Conservation (phyloP, 2,797 vertebrate species). For the Caiman crocodilus region DNA sequence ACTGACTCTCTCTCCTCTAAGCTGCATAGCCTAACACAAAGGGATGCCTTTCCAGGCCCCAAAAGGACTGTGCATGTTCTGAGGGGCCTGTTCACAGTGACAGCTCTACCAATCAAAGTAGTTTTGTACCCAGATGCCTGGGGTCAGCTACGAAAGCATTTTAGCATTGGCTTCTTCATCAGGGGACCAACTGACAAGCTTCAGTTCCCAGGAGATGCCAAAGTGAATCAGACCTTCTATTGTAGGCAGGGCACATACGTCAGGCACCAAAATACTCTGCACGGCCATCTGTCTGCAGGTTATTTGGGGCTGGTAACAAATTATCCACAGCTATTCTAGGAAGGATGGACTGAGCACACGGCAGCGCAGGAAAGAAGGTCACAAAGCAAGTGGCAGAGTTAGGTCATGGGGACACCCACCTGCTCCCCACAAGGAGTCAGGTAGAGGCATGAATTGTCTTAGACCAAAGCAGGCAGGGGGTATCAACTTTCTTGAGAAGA, state of each 20-base stretch:
- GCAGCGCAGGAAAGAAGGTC: fast-evolving
- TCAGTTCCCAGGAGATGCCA: not conserved
- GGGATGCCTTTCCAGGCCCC: not conserved
- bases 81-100: not conserved
- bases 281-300: not conserved
- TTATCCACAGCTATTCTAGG: constrained; percentile 10
- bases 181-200: constrained; percentile 18
- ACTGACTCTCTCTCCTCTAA: not conserved
- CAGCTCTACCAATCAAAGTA: not conserved
- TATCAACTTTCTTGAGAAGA: too few species aligned
- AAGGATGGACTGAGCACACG: constrained; percentile 8
- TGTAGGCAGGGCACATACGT: constrained; percentile 26
- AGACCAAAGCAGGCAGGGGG: too few species aligned
- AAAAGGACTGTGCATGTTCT: not conserved
- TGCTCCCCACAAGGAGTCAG: not conserved
- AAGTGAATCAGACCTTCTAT: constrained; percentile 30
- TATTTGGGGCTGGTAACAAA: constrained; percentile 42
- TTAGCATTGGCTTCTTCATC: not conserved
- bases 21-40: not conserved
- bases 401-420: not conserved
- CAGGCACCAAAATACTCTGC: constrained; percentile 52
- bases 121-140: fast-evolving
- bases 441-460: too few species aligned
- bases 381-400: not conserved
- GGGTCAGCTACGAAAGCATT: too few species aligned